phyloP scores from a whole-genome alignment of 2,113 vertebrate species.

The Erinaceus europaeus region DNA sequence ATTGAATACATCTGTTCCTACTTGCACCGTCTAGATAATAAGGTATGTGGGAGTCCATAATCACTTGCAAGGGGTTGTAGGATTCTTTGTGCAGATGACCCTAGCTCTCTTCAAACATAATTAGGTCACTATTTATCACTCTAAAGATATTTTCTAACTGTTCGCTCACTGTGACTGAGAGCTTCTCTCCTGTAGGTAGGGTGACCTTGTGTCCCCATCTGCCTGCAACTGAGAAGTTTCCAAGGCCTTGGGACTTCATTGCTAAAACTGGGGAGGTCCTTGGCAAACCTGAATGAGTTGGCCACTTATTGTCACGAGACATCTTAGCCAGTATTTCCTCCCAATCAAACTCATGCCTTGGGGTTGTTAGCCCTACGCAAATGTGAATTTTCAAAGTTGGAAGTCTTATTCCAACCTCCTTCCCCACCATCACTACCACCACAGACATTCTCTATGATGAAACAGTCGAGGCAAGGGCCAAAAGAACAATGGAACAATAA shows the following conservation, averaged over 20 bases:
- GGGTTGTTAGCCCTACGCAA: background rate
- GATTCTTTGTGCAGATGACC: background rate
- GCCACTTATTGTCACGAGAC: background rate
- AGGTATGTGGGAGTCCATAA: conserved; percentile 81
- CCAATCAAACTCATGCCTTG: background rate
- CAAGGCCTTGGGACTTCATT: background rate
- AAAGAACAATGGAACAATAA: background rate
- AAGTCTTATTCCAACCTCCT: background rate
- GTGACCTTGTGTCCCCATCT: background rate
- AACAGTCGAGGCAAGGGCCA: background rate
- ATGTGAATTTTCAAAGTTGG: conserved; percentile 20
- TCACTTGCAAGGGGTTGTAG: background rate
- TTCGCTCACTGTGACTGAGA: background rate
- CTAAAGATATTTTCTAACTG: background rate
- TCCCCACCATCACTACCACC: background rate
- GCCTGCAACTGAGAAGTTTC: background rate
- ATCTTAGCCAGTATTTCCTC: background rate
- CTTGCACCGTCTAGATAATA: conserved; percentile 94
- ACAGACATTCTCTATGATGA: background rate
- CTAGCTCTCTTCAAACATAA: background rate
- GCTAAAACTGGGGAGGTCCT: background rate
- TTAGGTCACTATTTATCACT: background rate
- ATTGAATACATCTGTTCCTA: conserved; percentile 99
- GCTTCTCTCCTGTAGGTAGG: background rate
- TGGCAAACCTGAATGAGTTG: background rate